Base-by-base conservation (phyloP, 2,113 vertebrate species). In the Ranitomeya variabilis region DNA sequence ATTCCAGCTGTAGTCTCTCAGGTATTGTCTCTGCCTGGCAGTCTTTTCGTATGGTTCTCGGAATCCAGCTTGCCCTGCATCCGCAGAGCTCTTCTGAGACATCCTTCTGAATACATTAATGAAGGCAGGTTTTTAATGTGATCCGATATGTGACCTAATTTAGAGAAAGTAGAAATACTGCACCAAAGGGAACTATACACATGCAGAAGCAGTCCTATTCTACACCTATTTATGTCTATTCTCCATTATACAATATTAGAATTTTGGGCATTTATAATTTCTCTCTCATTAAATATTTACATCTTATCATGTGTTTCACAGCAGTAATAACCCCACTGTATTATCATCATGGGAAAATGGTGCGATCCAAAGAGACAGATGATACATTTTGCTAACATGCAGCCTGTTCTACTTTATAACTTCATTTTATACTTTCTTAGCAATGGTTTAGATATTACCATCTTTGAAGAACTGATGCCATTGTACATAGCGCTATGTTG, bases 101-200 rank as follows among this genome's bases (percentile, higher is more conserved):
- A 64, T 84, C 64, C 64, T 69, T 69, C 82, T 84, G 64, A 84
- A 84, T 84, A 84, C 64, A 84, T 84, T 69, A 84, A 71, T 84
- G 64, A 84, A 55, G 82, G 52, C 82, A 69, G 82, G 82, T 84
- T 67, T 84, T 84, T 84, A 84, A 69, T 21, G 67, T 84, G 66
- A 84, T 84, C 15, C 69, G 82, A 84, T n/a, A 84, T 84, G 82
- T 84, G 82, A 84, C 82, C 82, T 84, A 84, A 84, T 84, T 84
- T 84, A 69, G 45, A 69, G 82, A 67, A 83, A 16, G 62, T 67
- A 69, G 62, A 83, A 71, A 26, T 26, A 84, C 21, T 52, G 82
- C 45, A 69, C 64, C 82, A 71, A 84, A 71, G 67, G 64, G n/a
- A 69, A 71, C 37, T 13, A 23, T 54, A 55, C 67, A 55, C 80